Evolutionary conservation across 2,888 invertebrate species (phyloP).

Genomic region (Heliothis peltigera): DNA sequence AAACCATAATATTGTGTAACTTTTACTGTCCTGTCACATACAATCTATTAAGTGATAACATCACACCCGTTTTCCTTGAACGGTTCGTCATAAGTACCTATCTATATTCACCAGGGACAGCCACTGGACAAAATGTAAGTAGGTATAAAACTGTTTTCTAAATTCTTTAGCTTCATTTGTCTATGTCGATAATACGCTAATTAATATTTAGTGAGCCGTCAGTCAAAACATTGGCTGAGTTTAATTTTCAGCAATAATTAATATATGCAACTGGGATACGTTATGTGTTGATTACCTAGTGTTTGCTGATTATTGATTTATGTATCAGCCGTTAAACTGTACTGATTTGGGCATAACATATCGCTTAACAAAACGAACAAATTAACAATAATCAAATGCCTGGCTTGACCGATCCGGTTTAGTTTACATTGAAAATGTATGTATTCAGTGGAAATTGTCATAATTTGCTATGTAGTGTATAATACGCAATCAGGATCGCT

Average conservation of each 20-base stretch:
- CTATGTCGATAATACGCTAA: too few relatives aligned
- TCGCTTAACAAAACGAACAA: constrained; percentile 29
- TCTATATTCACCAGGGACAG: too few relatives aligned
- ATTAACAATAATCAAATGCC: constrained; percentile 33
- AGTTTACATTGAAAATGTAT: constrained; percentile 62
- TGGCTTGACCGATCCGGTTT: constrained; percentile 37
- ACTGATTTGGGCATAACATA: constrained; percentile 28
- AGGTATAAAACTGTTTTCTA: too few relatives aligned
- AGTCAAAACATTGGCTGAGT: neutral
- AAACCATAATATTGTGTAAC: too few relatives aligned
- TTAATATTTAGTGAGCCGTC: neutral
- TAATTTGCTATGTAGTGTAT: constrained; percentile 74
- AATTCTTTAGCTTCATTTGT: too few relatives aligned
- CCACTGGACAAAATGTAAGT: too few relatives aligned
- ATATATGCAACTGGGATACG: constrained; percentile 19
- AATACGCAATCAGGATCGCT: constrained; percentile 81
- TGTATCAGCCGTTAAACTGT: constrained; percentile 26
- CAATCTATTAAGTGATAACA: too few relatives aligned
- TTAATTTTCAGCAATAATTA: neutral
- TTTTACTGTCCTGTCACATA: too few relatives aligned
- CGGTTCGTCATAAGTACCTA: too few relatives aligned
- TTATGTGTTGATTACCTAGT: constrained; percentile 26
- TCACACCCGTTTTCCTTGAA: too few relatives aligned
- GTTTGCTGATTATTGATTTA: constrained; percentile 47
- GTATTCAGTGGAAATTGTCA: constrained; percentile 70